These are phyloP conservation scores for Ephialtes manifestator DNA, from an alignment of 2,888 invertebrate species.

Conservation along the genomic window DNA sequence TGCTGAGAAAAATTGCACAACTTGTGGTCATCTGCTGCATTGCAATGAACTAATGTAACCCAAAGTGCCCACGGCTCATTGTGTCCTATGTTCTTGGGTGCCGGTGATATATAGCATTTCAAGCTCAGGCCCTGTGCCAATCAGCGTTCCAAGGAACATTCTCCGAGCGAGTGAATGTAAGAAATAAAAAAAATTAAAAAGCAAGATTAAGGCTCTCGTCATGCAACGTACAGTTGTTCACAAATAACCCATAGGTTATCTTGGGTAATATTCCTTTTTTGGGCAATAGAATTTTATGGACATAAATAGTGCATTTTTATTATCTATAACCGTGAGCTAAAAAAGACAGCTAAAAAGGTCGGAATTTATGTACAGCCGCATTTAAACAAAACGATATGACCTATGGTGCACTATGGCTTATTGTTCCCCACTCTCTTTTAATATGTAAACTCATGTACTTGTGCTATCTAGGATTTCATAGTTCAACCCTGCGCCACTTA, in stretches of 20 bases:
- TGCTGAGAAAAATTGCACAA: background rate
- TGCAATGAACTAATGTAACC: background rate
- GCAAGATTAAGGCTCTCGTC: background rate
- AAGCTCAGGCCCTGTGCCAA: background rate
- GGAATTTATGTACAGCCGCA: background rate
- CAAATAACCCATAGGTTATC: background rate
- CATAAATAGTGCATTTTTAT: background rate
- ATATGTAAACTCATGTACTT: background rate
- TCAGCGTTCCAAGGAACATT: background rate
- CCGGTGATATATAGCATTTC: background rate
- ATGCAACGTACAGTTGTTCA: background rate
- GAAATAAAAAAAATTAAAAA: background rate
- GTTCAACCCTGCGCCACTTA: constrained; percentile 12
- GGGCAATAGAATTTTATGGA: background rate
- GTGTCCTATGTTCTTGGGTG: background rate
- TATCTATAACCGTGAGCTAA: background rate
- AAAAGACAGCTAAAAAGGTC: background rate
- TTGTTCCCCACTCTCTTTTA: background rate
- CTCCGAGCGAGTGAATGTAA: background rate
- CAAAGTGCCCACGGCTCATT: background rate
- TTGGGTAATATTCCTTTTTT: background rate
- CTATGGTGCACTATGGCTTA: background rate
- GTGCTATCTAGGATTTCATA: background rate
- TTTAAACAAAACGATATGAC: background rate
- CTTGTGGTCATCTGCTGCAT: background rate